Conservation (phyloP, 1,140 invertebrate genomes). For the Hormaphis cornu region DNA sequence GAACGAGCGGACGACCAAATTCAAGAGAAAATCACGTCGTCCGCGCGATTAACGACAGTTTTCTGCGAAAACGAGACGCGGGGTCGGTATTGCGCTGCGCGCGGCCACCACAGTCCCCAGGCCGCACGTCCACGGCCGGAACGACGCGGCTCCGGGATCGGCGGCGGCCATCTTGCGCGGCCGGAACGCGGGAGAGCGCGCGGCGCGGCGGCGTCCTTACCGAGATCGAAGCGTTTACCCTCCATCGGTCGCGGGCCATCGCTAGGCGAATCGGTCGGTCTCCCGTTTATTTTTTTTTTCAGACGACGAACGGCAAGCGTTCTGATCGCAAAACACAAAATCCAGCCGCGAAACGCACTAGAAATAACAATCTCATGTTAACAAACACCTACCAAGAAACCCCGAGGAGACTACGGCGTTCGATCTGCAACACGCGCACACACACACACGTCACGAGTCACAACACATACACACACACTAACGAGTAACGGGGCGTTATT, state of each 20-base stretch:
- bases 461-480: neutral
- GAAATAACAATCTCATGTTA: no score
- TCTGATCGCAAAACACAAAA: slow-evolving; percentile 6
- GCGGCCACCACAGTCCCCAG: no score
- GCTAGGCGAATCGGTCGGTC: slow-evolving; percentile 12
- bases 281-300: no score
- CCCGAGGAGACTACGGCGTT: no score
- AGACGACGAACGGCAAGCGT: slow-evolving; percentile 11
- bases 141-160: no score
- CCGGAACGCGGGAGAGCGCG: slow-evolving; percentile 10
- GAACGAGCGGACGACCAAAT: neutral
- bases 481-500: neutral
- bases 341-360: neutral
- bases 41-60: neutral
- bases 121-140: no score
- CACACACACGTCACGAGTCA: neutral
- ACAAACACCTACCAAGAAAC: no score
- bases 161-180: slow-evolving; percentile 24
- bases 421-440: no score
- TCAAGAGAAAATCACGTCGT: neutral
- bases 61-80: no score
- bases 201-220: slow-evolving; percentile 28
- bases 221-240: slow-evolving; percentile 31
- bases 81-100: no score
- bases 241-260: slow-evolving; percentile 29